Percentiles rank a stretch among this genome's conserved stretches.
Evolutionary conservation across 2,888 invertebrate species (phyloP).

Genomic region (Mellilla xanthometata): DNA sequence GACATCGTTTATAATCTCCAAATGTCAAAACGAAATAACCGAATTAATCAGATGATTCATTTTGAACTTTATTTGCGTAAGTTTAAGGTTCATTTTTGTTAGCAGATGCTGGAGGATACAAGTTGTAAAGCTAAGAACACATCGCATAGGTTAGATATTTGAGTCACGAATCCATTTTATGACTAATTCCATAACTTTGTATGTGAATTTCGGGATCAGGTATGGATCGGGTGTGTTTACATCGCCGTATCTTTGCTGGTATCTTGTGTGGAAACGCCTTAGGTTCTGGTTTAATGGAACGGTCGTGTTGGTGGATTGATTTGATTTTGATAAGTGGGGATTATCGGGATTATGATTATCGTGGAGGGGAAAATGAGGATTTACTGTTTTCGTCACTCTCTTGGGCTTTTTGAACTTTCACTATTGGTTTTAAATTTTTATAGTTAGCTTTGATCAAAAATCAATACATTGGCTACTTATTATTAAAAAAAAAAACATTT

Average conservation of each 20-base stretch:
- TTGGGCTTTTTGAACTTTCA: too few species aligned
- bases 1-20: constrained; percentile 51
- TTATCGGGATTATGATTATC: background rate
- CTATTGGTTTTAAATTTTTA: too few species aligned
- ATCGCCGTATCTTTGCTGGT: constrained; percentile 61
- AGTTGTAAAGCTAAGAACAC: constrained; percentile 29
- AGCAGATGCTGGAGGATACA: constrained; percentile 19
- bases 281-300: constrained; percentile 64
- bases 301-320: constrained; percentile 44
- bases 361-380: too few species aligned
- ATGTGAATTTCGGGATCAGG: constrained; percentile 80
- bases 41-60: constrained; percentile 11
- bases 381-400: too few species aligned
- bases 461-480: too few species aligned
- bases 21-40: constrained; percentile 31
- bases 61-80: fast-evolving
- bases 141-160: constrained; percentile 78
- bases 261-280: constrained; percentile 54
- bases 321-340: constrained; percentile 31
- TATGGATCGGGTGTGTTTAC: constrained; percentile 68
- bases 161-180: constrained; percentile 82
- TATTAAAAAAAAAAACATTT: too few species aligned
- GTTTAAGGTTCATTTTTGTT: constrained; percentile 24
- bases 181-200: constrained; percentile 83
- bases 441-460: too few species aligned